These are phyloP conservation scores for Catocala sponsa DNA, from an alignment of 2,888 invertebrate species.

Conservation along the genomic window DNA sequence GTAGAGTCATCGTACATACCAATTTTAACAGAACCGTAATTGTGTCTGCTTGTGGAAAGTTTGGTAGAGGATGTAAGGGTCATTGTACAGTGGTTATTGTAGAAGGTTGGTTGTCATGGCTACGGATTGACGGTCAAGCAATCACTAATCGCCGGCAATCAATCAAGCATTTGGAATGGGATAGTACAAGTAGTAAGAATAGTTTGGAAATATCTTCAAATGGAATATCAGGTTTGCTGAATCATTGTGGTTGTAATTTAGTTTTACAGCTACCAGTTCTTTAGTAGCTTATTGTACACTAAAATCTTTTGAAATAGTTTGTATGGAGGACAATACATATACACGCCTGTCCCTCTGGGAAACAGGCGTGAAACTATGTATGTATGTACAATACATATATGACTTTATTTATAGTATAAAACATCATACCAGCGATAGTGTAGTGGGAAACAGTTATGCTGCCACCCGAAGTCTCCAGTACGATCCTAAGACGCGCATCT, in stretches of 20 bases:
- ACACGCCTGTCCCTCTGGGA: too few relatives aligned
- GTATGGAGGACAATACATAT: neutral
- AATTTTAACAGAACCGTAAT: slow-evolving; percentile 60
- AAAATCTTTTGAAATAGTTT: neutral
- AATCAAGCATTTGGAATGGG: slow-evolving; percentile 68
- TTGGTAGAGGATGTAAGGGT: slow-evolving; percentile 43
- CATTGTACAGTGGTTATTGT: slow-evolving; percentile 56
- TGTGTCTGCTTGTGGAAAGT: slow-evolving; percentile 53
- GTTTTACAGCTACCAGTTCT: slow-evolving; percentile 19
- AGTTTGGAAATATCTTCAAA: slow-evolving; percentile 39
- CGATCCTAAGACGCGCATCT: too few relatives aligned
- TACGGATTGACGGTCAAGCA: slow-evolving; percentile 68
- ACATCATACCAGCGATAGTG: too few relatives aligned
- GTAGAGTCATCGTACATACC: slow-evolving; percentile 53
- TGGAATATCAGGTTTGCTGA: slow-evolving; percentile 33
- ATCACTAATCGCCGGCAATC: slow-evolving; percentile 72
- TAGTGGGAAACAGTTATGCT: too few relatives aligned
- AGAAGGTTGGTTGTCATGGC: slow-evolving; percentile 58
- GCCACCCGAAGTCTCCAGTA: too few relatives aligned
- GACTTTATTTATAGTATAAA: too few relatives aligned
- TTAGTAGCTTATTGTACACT: slow-evolving; percentile 31
- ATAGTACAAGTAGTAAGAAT: slow-evolving; percentile 41
- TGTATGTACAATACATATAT: too few relatives aligned
- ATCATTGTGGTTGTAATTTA: slow-evolving; percentile 15
- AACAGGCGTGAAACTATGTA: too few relatives aligned